phyloP scores from a whole-genome alignment of 37 sponge, comb jelly and placozoan species.

The Aplysina aerophoba region DNA sequence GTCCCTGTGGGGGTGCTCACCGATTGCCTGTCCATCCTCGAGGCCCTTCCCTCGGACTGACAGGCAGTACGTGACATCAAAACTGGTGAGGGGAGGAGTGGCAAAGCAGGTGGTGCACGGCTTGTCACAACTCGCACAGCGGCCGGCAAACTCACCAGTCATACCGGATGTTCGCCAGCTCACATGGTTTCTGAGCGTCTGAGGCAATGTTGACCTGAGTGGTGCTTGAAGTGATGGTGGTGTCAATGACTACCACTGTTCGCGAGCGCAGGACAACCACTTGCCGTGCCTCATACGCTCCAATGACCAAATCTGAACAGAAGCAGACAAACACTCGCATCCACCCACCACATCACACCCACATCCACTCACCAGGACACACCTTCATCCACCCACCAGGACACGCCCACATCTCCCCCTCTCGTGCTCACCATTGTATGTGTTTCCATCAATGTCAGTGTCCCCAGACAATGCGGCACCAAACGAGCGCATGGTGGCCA shows the following conservation, averaged over 20 bases:
- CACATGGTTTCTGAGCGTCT: not conserved
- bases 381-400: not conserved
- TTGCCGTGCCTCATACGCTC: conserved; percentile 54
- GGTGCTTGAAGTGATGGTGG: not conserved
- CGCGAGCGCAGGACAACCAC: conserved; percentile 58
- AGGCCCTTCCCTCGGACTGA: not conserved
- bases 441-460: conserved; percentile 74
- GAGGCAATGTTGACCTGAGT: not conserved
- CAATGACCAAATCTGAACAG: conserved; percentile 66
- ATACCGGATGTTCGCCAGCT: not conserved
- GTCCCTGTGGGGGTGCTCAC: not conserved
- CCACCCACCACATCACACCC: not conserved
- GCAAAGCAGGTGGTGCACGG: too few relatives aligned
- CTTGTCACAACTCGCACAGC: too few relatives aligned
- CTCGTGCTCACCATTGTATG: conserved; percentile 59
- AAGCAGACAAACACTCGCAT: not conserved
- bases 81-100: not conserved
- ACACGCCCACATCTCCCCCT: not conserved
- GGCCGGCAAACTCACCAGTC: conserved; percentile 21
- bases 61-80: not conserved
- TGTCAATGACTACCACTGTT: not conserved
- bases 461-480: conserved; percentile 59
- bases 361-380: not conserved
- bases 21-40: not conserved
- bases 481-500: conserved; percentile 38